Percentiles rank a stretch among this genome's conserved stretches.
Evolutionary conservation across 2,888 invertebrate species (phyloP).

Genomic region (Pilophorus perplexus): DNA sequence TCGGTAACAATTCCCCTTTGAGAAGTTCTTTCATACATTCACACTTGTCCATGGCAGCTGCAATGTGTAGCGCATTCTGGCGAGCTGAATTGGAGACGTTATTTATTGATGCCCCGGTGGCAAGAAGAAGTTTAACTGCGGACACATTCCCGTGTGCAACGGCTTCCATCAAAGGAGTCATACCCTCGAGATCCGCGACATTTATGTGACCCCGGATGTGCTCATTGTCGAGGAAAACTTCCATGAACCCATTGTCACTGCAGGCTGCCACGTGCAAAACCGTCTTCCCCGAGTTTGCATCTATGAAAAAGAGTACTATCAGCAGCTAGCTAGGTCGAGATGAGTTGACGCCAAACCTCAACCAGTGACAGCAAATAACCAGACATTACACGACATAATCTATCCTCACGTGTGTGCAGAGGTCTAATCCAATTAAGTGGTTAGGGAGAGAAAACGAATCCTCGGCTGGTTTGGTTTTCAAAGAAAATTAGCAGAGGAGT

Average conservation of each 20-base stretch:
- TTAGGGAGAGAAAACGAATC: no score
- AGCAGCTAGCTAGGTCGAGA: no score
- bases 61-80: background rate
- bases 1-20: background rate
- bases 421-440: no score
- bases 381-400: no score
- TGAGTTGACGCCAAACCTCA: no score
- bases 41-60: background rate
- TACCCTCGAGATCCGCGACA: background rate
- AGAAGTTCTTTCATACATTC: background rate
- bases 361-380: no score
- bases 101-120: background rate
- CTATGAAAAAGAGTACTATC: no score
- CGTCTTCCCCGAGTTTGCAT: background rate
- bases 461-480: no score
- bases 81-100: background rate
- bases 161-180: background rate
- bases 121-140: conserved; percentile 1
- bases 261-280: background rate
- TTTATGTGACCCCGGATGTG: conserved; percentile 1
- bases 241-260: conserved; percentile 11
- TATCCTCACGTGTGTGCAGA: no score
- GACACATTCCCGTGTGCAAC: background rate
- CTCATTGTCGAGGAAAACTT: background rate
- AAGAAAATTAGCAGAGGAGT: no score